phyloP scores from a whole-genome alignment of 2,113 vertebrate species.

The Trichomycterus rosablanca region DNA sequence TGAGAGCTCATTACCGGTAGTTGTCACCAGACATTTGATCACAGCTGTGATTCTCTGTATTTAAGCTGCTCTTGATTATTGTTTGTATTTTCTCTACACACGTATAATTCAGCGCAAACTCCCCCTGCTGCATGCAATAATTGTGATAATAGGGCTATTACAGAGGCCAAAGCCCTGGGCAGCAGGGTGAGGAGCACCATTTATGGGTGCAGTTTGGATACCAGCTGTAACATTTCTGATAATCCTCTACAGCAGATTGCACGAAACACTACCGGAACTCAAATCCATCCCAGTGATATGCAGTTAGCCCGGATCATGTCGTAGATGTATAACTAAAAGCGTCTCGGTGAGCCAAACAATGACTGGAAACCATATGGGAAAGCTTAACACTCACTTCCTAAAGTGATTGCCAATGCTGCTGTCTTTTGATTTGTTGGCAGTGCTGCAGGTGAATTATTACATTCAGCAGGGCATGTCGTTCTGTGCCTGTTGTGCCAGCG shows the following conservation, averaged over 20 bases:
- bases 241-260: background rate
- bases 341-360: constrained; percentile 2
- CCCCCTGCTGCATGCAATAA: constrained; percentile 26
- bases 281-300: background rate
- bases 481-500: too few species aligned
- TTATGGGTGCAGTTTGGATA: background rate
- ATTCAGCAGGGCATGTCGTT: too few species aligned
- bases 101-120: constrained; percentile 8
- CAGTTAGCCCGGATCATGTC: background rate
- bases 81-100: background rate
- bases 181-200: background rate
- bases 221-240: constrained; percentile 5
- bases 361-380: background rate
- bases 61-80: constrained; percentile 9
- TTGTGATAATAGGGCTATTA: constrained; percentile 31
- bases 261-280: background rate
- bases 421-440: background rate
- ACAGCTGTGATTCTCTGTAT: background rate
- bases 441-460: background rate
- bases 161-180: background rate
- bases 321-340: background rate
- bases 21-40: background rate
- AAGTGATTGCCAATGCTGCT: background rate
- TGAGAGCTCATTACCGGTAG: constrained; percentile 10
- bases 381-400: background rate